phyloP scores from a whole-genome alignment of 2,888 invertebrate species.

The Noctua comes region DNA sequence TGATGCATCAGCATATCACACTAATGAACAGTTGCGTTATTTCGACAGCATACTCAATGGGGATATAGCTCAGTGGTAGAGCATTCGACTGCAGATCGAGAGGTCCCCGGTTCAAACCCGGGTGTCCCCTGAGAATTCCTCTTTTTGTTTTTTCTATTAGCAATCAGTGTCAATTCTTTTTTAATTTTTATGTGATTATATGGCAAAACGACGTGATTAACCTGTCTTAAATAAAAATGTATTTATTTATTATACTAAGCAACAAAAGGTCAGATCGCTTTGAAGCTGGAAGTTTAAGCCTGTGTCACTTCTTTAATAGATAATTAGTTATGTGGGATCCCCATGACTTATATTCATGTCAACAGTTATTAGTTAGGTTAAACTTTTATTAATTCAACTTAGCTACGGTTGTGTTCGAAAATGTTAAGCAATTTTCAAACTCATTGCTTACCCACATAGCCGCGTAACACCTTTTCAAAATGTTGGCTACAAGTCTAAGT shows the following conservation, averaged over 20 bases:
- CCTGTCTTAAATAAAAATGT: not conserved
- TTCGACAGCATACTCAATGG: conserved; percentile 61
- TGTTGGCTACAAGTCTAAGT: too few relatives aligned
- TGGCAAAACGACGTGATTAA: rapidly evolving
- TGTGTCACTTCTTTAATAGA: not conserved
- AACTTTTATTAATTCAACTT: not conserved
- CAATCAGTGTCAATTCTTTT: not conserved
- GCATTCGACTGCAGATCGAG: conserved; percentile 90
- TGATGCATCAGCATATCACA: not conserved
- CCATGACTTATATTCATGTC: not conserved
- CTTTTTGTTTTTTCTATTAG: conserved; percentile 49
- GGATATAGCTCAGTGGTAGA: conserved; percentile 90
- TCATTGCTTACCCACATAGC: not conserved
- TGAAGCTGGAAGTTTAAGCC: not conserved
- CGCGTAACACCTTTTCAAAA: too few relatives aligned
- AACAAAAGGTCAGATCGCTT: not conserved
- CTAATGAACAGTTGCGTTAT: conserved; percentile 45
- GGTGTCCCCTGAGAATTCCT: conserved; percentile 82
- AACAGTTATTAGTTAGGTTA: not conserved
- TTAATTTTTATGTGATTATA: not conserved
- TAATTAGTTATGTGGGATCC: too few relatives aligned
- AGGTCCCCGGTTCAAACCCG: conserved; percentile 90
- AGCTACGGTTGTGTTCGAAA: not conserved
- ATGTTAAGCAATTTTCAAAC: not conserved
- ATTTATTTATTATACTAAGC: not conserved